Conservation (phyloP, 2,888 invertebrate genomes). For the Taenaris catops region DNA sequence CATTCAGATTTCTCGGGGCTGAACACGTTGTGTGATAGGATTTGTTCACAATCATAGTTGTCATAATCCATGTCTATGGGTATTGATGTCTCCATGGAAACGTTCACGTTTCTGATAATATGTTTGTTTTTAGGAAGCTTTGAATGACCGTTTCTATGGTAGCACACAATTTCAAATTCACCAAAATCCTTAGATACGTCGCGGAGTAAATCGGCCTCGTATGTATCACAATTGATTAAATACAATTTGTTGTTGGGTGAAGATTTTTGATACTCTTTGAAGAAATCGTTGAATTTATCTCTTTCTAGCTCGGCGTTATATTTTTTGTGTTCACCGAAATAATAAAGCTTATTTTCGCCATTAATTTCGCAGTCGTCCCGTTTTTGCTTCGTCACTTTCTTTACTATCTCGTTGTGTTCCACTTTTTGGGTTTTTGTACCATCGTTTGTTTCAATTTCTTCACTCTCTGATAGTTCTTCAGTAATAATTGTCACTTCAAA, state of each 20-base stretch:
- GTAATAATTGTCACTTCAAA: conserved; percentile 55
- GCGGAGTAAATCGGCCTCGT: conserved; percentile 54
- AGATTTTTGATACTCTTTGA: conserved; percentile 39
- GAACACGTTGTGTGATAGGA: conserved; percentile 32
- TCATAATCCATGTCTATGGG: conserved; percentile 40
- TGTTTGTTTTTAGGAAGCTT: conserved; percentile 41
- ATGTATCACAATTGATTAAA: conserved; percentile 58
- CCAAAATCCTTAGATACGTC: conserved; percentile 49
- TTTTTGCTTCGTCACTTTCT: conserved; percentile 29
- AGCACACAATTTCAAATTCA: conserved; percentile 52
- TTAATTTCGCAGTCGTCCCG: conserved; percentile 14
- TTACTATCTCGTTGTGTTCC: conserved; percentile 5
- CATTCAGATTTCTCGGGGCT: conserved; percentile 69
- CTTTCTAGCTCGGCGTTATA: conserved; percentile 52
- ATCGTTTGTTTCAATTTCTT: conserved; percentile 26
- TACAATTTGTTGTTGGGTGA: conserved; percentile 39
- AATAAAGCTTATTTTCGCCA: conserved; percentile 39
- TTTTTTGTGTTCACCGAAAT: conserved; percentile 59
- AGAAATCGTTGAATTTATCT: conserved; percentile 44
- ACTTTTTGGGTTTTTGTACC: conserved; percentile 1
- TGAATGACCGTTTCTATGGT: conserved; percentile 56
- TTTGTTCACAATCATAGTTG: conserved; percentile 17
- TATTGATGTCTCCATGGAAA: conserved; percentile 50
- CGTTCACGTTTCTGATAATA: conserved; percentile 48
- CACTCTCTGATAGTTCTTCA: conserved; percentile 51